Evolutionary conservation across 2,797 vertebrate genomes (phyloP).

Genomic region (Mastacembelus armatus): DNA sequence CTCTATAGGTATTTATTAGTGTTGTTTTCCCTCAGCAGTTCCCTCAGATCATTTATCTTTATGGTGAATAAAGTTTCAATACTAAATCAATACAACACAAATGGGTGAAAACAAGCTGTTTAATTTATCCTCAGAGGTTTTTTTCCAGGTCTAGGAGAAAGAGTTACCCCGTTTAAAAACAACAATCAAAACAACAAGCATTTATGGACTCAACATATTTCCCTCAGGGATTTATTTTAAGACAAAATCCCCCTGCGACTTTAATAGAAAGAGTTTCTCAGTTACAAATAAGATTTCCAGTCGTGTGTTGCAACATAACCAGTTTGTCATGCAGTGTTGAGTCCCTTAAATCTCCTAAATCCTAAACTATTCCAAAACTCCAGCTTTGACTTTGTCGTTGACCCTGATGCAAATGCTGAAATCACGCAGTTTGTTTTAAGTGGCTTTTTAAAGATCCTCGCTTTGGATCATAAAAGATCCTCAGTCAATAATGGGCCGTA

Average conservation of each 20-base stretch:
- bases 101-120: too few relatives aligned
- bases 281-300: constrained; percentile 4
- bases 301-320: not conserved
- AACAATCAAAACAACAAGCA: constrained; percentile 3
- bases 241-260: not conserved
- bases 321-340: constrained; percentile 15
- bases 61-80: too few relatives aligned
- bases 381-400: constrained; percentile 6
- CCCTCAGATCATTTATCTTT: too few relatives aligned
- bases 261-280: not conserved
- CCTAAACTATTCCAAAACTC: constrained; percentile 11
- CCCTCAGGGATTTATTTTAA: not conserved
- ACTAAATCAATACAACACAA: too few relatives aligned
- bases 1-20: too few relatives aligned
- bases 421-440: constrained; percentile 25
- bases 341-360: constrained; percentile 25
- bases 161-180: not conserved
- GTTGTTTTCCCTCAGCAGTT: too few relatives aligned
- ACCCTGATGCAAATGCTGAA: constrained; percentile 25
- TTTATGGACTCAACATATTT: not conserved
- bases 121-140: too few relatives aligned
- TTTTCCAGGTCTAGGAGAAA: too few relatives aligned
- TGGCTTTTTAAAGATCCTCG: constrained; percentile 22
- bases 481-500: constrained; percentile 27
- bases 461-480: constrained; percentile 41